Evolutionary conservation across 2,797 vertebrate genomes (phyloP).

Genomic region (Pogonophryne albipinna): DNA sequence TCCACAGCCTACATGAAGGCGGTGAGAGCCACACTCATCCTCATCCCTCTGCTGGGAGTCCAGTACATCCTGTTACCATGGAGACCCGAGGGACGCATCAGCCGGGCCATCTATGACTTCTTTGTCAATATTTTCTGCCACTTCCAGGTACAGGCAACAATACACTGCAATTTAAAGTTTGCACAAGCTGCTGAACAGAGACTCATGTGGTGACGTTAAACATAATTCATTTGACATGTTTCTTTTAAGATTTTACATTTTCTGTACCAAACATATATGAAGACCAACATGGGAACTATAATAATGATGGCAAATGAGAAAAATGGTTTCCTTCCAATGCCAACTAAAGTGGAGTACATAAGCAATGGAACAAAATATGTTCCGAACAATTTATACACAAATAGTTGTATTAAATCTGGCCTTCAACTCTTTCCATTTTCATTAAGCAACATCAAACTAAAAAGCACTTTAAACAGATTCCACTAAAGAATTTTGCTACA

Average conservation of each 20-base stretch:
- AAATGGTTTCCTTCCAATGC: too few species aligned
- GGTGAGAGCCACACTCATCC: constrained; percentile 86
- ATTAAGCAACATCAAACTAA: too few species aligned
- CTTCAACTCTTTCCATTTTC: too few species aligned
- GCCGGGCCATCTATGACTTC: constrained; percentile 74
- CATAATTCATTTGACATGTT: not conserved
- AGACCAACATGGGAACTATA: too few species aligned
- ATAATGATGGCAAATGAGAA: too few species aligned
- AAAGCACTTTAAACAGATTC: too few species aligned
- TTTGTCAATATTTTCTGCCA: constrained; percentile 77
- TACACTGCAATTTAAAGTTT: not conserved
- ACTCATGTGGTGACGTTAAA: not conserved
- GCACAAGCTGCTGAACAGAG: not conserved
- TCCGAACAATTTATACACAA: too few species aligned
- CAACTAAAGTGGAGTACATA: too few species aligned
- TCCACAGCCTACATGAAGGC: constrained; percentile 87
- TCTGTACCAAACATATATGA: not conserved
- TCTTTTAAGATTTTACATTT: not conserved
- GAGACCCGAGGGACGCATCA: constrained; percentile 68
- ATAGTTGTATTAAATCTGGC: too few species aligned
- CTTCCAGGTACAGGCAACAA: constrained; percentile 81
- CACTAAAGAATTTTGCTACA: too few species aligned
- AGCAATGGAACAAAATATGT: too few species aligned
- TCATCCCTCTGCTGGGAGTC: constrained; percentile 85
- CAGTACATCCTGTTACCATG: constrained; percentile 83